Percentiles rank a stretch among this genome's conserved stretches.
phyloP scores from a whole-genome alignment of 2,888 invertebrate genomes.

The Labia minor region DNA sequence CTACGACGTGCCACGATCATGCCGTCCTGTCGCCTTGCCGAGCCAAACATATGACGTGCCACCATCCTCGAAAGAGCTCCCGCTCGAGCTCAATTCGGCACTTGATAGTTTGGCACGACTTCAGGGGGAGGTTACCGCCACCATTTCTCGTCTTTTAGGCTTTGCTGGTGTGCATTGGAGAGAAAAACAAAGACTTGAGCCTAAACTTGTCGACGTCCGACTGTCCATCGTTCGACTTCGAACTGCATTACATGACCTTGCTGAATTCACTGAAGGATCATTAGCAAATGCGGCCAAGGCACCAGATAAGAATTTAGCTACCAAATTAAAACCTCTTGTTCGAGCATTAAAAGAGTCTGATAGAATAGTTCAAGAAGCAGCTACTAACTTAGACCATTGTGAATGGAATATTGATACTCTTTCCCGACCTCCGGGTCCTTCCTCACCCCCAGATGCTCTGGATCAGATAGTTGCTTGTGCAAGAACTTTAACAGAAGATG shows the following conservation, averaged over 20 bases:
- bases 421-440: slow-evolving; percentile 34
- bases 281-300: slow-evolving; percentile 75
- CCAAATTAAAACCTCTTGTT: slow-evolving; percentile 65
- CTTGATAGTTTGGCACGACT: slow-evolving; percentile 62
- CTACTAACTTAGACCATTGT: slow-evolving; percentile 58
- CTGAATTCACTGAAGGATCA: slow-evolving; percentile 80
- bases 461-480: slow-evolving; percentile 83
- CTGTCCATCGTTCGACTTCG: slow-evolving; percentile 65
- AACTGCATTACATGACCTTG: slow-evolving; percentile 72
- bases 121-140: slow-evolving; percentile 68
- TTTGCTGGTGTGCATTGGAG: slow-evolving; percentile 72
- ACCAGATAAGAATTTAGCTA: slow-evolving; percentile 63
- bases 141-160: slow-evolving; percentile 64
- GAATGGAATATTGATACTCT: slow-evolving; percentile 67
- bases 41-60: slow-evolving; percentile 43
- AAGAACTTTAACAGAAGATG: slow-evolving; percentile 77
- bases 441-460: slow-evolving; percentile 56
- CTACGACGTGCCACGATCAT: slow-evolving; percentile 51
- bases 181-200: slow-evolving; percentile 63
- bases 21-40: slow-evolving; percentile 13
- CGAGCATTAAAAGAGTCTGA: slow-evolving; percentile 71
- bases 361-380: slow-evolving; percentile 65
- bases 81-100: slow-evolving; percentile 63
- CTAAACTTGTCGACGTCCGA: slow-evolving; percentile 67
- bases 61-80: slow-evolving; percentile 48